Evolutionary conservation across 2,888 invertebrate species (phyloP), one percentile per base, ranked within the genome.

Genomic region (Herminia tarsipennalis): DNA sequence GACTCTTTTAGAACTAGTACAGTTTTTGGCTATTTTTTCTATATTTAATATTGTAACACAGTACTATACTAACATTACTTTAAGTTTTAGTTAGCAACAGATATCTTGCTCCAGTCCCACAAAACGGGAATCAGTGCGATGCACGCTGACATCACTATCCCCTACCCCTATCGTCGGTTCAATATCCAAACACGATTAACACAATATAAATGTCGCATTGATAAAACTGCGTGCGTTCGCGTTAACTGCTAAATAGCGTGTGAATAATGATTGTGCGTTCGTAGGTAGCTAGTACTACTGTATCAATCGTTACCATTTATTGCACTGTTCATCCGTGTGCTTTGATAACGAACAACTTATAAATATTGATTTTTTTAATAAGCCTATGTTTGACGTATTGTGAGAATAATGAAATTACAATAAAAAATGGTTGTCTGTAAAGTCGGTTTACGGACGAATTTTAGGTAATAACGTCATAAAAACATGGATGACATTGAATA

Each of bases 191-290:
- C 78, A 78, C 83, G 79, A 85, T 86, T 87, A 87, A 82, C 84
- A 79, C 83, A 84, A 85, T 87, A 86, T 85, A 86, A 87, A 86
- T 86, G 85, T 88, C 82, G 78, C 78, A 81, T 86, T 85, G 88
- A 89, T 88, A 85, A 84, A 88, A 88, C 85, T 85, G 76, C 71
- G 56, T 63, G 69, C 64, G 71, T 68, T 65, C 55, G 56, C 73
- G 77, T 78, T 89, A 90, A 91, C 89, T 84, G 85, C 86, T 88
- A 88, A 87, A 90, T 90, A 84, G 90, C 90, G 89, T 90, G 90
- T 84, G 76, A 83, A 77, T 87, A 88, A 89, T 84, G 81, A 79
- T 70, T 53, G 58, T 62, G 64, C 66, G 52, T 53, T 57, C 45
- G 10, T 70, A 68, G 66, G 58, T 66, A 59, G 64, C 21, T 29